These are phyloP conservation scores for Sterna hirundo DNA, from an alignment of 2,113 vertebrate genomes.

Conservation along the genomic window DNA sequence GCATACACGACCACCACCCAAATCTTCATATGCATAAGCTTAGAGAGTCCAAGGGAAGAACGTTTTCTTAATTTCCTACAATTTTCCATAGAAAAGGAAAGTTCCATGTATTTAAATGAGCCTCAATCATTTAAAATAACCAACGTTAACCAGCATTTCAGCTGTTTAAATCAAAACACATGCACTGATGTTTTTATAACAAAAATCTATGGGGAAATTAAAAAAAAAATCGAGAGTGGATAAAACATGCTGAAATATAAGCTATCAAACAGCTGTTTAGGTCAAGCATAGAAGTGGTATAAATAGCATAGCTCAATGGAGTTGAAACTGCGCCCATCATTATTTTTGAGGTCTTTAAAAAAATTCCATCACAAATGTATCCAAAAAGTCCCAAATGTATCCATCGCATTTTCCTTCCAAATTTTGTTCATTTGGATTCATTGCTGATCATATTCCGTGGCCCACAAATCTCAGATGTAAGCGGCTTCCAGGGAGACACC, in stretches of 20 bases:
- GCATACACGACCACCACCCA: neutral
- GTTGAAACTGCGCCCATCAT: neutral
- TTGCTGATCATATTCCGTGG: neutral
- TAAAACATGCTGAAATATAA: neutral
- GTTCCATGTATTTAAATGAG: neutral
- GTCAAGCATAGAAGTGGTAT: neutral
- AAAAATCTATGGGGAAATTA: neutral
- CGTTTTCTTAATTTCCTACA: neutral
- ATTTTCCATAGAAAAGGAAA: slow-evolving; percentile 12
- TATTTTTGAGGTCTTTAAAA: neutral
- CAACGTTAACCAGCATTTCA: neutral
- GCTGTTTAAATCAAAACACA: slow-evolving; percentile 6
- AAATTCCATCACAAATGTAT: fast-evolving
- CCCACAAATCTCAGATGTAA: neutral
- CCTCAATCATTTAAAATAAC: neutral
- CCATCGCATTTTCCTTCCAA: neutral
- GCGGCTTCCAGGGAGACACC: neutral
- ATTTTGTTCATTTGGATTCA: neutral
- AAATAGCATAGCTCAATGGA: neutral
- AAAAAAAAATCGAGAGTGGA: neutral
- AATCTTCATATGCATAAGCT: neutral
- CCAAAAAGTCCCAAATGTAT: neutral
- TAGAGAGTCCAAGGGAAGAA: neutral
- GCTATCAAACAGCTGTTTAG: neutral
- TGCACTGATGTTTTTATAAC: neutral